Base-by-base conservation (phyloP, 1,140 invertebrate species). In the Brachionus asplanchnoidis region DNA sequence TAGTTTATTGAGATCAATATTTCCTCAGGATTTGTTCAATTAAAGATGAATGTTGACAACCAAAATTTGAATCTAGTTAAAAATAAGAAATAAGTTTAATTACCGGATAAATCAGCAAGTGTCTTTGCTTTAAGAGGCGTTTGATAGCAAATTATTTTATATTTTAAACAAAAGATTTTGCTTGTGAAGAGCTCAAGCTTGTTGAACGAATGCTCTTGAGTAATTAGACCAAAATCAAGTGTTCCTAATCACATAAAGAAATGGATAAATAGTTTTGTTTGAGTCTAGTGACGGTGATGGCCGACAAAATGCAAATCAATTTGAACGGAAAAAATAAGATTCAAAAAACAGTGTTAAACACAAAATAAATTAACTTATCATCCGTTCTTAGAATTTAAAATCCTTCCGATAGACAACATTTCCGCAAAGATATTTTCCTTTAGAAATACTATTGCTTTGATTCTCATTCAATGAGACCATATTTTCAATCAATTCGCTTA, bases 321-420 rank as follows among this genome's bases (percentile, higher is more conserved):
- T 44, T 73, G 36, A 73, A 73, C 68, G 68, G 68, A 73, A 73
- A 44, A 73, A 73, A 73, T 9, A 42, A n/a, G 42, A 42, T 42
- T 42, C 8, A 8, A 20, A 20, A 40, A 6, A 42, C 68, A 73
- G 32, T 73, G 32, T 42, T 42, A 73, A 73, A 40, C 36, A 73
- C 7, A 46, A 73, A 73, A 73, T 73, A 73, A 73, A 40, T 73
- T 68, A 68, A 68, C 68, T 73, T 73, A 42, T 42, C 40, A 73
- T 73, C 68, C 68, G 68, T 73, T 73, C 40, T 42, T 42, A 42
- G 32, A 42, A 42, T 42, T 9, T 26, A 0, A 46, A 46, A 60
- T 73, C 28, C 42, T 73, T 73, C 68, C 68, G 68, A n/a, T 20
- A 73, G n/a, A 60, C 20, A 60, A 60, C 53, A 60, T 60, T 60